Base-by-base conservation (phyloP, 2,797 vertebrate species). In the Falco novaeseelandiae region DNA sequence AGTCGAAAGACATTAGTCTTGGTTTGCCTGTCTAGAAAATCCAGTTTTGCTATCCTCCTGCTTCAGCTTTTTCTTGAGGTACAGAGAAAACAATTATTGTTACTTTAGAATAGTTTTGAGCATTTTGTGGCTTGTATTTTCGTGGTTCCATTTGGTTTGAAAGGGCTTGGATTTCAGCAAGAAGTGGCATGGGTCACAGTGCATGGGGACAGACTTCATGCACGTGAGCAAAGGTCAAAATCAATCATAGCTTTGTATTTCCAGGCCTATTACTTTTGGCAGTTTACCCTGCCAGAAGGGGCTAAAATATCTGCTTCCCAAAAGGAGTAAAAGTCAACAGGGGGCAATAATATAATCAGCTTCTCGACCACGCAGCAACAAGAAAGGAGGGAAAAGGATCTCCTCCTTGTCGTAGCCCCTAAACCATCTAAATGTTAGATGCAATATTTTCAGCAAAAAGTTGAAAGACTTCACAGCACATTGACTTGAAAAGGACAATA, bases 181-280 rank as follows among this genome's bases (percentile, higher is more conserved):
- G 73, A 86, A 95, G 93, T 79, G 91, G 84, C 93, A 93, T 17
- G 87, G 96, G 95, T 95, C 96, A 95, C 87, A 81, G 90, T 96
- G 96, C 95, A 96, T 90, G 92, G 92, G 89, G 93, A 95, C 89
- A 92, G 93, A 73, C 95, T 97, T 93, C 90, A 92, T 74, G 92
- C 95, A 87, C 44, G 18, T 78, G 89, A 96, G 89, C 97, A 97
- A 96, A 97, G 94, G 95, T 95, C 93, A 96, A 81, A 96, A 96
- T 97, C 95, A 96, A 96, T 96, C 95, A 95, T 76, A 96, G 79
- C 89, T 96, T 92, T 94, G 85, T 89, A 94, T 90, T 89, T 96
- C 94, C 91, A 91, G 83, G 58, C 69, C 91, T 95, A 94, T 93
- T 77, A 96, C 91, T 92, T 95, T 95, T 93, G 82, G 87, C 92